These are phyloP conservation scores for Lampris incognitus DNA, from an alignment of 2,113 vertebrate genomes.

Conservation along the genomic window DNA sequence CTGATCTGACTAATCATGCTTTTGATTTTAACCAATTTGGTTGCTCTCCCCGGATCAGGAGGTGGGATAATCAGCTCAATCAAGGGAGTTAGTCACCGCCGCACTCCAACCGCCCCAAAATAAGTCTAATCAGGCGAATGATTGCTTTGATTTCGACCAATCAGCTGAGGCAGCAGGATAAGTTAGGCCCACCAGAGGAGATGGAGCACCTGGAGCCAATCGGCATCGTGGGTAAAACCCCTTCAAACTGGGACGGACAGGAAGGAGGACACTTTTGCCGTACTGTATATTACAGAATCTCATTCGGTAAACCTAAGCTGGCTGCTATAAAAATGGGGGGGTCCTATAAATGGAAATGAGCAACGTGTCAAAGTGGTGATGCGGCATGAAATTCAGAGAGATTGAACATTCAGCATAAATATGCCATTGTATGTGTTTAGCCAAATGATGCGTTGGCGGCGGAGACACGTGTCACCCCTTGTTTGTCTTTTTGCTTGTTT, in stretches of 20 bases:
- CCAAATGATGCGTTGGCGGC: slow-evolving; percentile 12
- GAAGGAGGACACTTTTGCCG: slow-evolving; percentile 40
- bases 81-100: slow-evolving; percentile 51
- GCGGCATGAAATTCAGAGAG: not conserved
- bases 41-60: slow-evolving; percentile 33
- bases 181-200: slow-evolving; percentile 56
- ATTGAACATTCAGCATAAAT: slow-evolving; percentile 33
- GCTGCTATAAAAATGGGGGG: slow-evolving; percentile 8
- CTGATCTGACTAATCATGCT: slow-evolving; percentile 66
- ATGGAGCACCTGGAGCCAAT: slow-evolving; percentile 71
- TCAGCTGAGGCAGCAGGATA: slow-evolving; percentile 48
- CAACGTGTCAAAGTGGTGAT: not conserved
- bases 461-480: not conserved
- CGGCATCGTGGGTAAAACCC: slow-evolving; percentile 40
- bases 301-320: slow-evolving; percentile 9
- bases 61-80: slow-evolving; percentile 64
- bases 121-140: slow-evolving; percentile 69
- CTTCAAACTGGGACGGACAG: slow-evolving; percentile 31
- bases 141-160: slow-evolving; percentile 71
- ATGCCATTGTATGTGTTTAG: not conserved
- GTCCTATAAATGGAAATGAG: slow-evolving; percentile 19
- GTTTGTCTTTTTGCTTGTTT: not conserved
- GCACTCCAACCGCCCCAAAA: slow-evolving; percentile 48
- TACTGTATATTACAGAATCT: too few relatives aligned
- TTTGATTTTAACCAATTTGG: slow-evolving; percentile 74